A percentile compares a stretch with the other conserved stretches of the same genome.
Conservation (phyloP, 2,113 vertebrate species). For the Xenus cinereus region DNA sequence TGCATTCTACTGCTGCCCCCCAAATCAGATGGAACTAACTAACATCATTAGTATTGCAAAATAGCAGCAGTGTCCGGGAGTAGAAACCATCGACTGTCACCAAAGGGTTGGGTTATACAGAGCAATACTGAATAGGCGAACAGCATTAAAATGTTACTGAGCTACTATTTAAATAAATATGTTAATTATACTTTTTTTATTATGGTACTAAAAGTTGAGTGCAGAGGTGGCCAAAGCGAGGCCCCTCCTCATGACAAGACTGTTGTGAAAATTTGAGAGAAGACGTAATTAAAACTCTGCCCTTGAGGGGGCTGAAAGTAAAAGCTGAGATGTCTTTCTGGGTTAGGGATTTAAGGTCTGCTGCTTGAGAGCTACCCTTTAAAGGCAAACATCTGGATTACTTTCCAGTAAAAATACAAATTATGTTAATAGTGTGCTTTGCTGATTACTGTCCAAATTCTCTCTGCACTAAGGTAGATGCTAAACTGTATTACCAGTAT, state of each 20-base stretch:
- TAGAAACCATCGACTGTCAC: neutral
- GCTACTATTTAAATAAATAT: neutral
- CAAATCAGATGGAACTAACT: neutral
- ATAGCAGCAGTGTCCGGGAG: neutral
- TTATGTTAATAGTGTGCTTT: neutral
- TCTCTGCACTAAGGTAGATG: neutral
- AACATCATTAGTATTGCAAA: neutral
- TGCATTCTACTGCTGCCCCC: neutral
- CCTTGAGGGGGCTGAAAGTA: neutral
- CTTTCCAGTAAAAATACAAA: neutral
- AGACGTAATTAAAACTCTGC: neutral
- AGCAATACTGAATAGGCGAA: neutral
- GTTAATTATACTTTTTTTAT: neutral
- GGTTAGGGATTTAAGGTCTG: neutral
- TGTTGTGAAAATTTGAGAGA: neutral
- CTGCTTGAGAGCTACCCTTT: neutral
- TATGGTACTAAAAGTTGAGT: neutral
- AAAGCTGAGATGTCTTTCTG: neutral
- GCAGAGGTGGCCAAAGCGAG: neutral
- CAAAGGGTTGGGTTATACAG: neutral
- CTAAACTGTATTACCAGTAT: neutral
- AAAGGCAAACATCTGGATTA: neutral
- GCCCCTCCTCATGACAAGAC: fast-evolving
- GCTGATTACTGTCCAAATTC: neutral
- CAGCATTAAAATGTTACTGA: neutral